Evolutionary conservation across 2,888 invertebrate species (phyloP), one percentile per base, ranked within the genome.

Genomic region (Tyria jacobaeae): DNA sequence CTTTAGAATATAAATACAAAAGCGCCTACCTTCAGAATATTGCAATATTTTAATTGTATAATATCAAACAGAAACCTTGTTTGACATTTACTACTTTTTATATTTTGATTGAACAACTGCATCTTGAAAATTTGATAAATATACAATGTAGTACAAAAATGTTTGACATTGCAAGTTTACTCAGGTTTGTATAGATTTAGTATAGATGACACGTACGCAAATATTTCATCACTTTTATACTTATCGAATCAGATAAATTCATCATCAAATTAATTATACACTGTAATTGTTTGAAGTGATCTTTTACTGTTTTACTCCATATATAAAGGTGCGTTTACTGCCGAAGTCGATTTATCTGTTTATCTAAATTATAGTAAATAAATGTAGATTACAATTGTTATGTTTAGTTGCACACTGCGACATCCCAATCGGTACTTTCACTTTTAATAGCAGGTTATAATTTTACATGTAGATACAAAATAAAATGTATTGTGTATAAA

Each of bases 111-210:
- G 75, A 76, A 75, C 78, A 75, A 79, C 68, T 75, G 65, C 71
- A 74, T 73, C 68, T 72, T 71, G 76, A 75, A 73, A 72, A 77
- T 77, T 66, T 81, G 73, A 73, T 82, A 76, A 78, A 76, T 24
- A n/a, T n/a, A 71, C 81, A 75, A 78, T 71, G 73, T 83, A 82
- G 82, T 82, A 83, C 83, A 85, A 84, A 79, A 76, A 75, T 77
- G 79, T 83, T 82, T 81, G 79, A 81, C 79, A 78, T 82, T 77
- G 78, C 77, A 78, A 81, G 75, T 65, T 76, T 80, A 82, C 78
- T 80, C 75, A 80, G 79, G 68, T 83, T 81, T 84, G 78, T 78
- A 78, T 78, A 81, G 74, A 79, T 74, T 62, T 75, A 75, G 68
- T 52, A 69, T 75, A 76, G 68, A 66, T 61, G 65, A 66, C 70